Evolutionary conservation across 2,797 vertebrate species (phyloP), one percentile per base, ranked within the genome.

Genomic region (Pelobates cultripes): DNA sequence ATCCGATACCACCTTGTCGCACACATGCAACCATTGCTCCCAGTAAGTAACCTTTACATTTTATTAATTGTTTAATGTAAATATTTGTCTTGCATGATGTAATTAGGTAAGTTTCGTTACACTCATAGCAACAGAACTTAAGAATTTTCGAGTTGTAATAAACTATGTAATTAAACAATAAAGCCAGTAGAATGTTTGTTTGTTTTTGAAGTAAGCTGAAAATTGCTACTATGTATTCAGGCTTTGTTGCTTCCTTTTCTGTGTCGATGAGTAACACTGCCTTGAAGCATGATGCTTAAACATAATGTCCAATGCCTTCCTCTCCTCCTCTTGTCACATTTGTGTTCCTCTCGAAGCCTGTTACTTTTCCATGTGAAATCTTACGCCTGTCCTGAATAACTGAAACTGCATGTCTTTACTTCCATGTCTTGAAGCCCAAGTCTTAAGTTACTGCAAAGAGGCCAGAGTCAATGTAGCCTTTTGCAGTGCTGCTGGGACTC

Each of bases 1-100:
- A 99, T 76, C 98, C 98, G 0, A 99, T 99, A 88, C 98, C 98
- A 75, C 98, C 98, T 0, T 99, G 98, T 87, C 92, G 97, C 85
- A 96, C 97, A 63, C 98, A 99, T 55, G 96, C 97, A 86, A 98
- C 97, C 80, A 96, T 99, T 53, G 96, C 98, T 85, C 97, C 97
- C 95, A 99, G 98, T 99, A 98, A 98, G 97, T 77, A 70, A 81
- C 82, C 69, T 0, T 63, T 83, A 43, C 28, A 43, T 73, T 81
- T 75, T n/a, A 4, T 68, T 71, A 28, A n/a, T 15, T 55, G 71
- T 61, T n/a, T 75, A 60, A 28, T 76, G n/a, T 70, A 14, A 40
- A 17, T 73, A n/a, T 14, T 28, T 2, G 28, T 28, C 28, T 2
- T 28, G 28, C 28, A 28, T 28, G 28, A 28, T 1, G 28, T 28